Base-by-base conservation (phyloP, 2,888 invertebrate species). In the Lycocerus yunnanus region DNA sequence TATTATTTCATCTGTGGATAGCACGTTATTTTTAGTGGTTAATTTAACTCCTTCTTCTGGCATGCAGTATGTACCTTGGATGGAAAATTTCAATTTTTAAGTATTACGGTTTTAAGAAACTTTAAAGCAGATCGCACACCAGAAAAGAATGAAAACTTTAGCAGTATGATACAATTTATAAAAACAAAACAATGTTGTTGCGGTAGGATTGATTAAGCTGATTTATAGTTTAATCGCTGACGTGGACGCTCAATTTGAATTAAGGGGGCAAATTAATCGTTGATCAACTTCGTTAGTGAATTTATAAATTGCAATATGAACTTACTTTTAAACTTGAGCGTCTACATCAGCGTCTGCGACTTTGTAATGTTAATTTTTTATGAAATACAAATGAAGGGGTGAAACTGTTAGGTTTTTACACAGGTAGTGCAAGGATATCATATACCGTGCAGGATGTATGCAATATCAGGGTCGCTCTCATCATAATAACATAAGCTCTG, bases 51-150 rank as follows among this genome's bases (percentile, higher is more conserved):
- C 99, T 84, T 97, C 97, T 60, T 93, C 94, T 9, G 99, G 99
- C 99, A 99, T 99, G 87, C 99, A 99, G 88, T 99, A 99, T 81
- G 93, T 92, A 88, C 97, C 97, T 97, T 83, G 59, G 20, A 63
- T 15, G 60, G 16, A 15, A 63, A 63, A 18, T 63, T 63, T 18
- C 6, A 63, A 18, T n/a, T 72, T 68, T 11, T 24, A 14, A 43
- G 13, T 60, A 60, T 15, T 60, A 15, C 9, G 15, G 18, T 63
- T 10, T 63, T 15, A n/a, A n/a, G 43, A 43, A n/a, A 43, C n/a
- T 43, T 43, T 43, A n/a, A 43, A 43, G 43, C n/a, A 43, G 43
- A n/a, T 43, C n/a, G 43, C 43, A 43, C 43, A 43, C n/a, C 43
- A 43, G 43, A n/a, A n/a, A 27, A 43, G 6, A 43, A 43, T 6